These are phyloP conservation scores for Microtus oregoni DNA, from an alignment of 2,113 vertebrate species.

Conservation along the genomic window DNA sequence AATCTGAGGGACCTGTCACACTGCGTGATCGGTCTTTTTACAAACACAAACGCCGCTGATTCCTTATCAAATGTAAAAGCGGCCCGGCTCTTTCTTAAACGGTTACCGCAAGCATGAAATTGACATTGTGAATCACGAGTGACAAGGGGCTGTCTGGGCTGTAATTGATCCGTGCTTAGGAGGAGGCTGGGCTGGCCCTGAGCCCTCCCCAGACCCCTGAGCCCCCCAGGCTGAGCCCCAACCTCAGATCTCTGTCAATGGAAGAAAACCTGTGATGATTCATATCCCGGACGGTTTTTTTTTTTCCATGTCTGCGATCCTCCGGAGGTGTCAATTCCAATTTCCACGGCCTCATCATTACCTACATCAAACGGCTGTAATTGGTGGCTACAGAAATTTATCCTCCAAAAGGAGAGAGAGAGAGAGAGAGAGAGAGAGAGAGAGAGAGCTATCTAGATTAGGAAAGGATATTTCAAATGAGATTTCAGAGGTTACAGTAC, in stretches of 20 bases:
- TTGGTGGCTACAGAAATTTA: slow-evolving; percentile 55
- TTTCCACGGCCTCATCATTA: slow-evolving; percentile 49
- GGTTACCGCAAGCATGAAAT: slow-evolving; percentile 97
- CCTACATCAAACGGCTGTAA: slow-evolving; percentile 64
- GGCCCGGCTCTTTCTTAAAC: slow-evolving; percentile 93
- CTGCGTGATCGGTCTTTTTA: slow-evolving; percentile 93
- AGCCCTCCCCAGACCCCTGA: background rate
- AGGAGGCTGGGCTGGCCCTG: slow-evolving; percentile 63
- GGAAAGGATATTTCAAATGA: slow-evolving; percentile 13
- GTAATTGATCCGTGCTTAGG: slow-evolving; percentile 98
- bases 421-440: background rate
- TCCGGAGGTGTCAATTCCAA: slow-evolving; percentile 54
- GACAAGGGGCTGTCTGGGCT: slow-evolving; percentile 94
- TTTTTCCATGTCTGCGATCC: background rate
- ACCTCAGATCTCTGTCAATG: slow-evolving; percentile 67
- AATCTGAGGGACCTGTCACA: slow-evolving; percentile 97
- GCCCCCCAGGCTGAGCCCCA: background rate
- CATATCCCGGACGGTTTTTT: background rate
- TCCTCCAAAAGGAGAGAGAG: background rate
- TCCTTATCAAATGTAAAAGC: slow-evolving; percentile 99
- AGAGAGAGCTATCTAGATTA: no score
- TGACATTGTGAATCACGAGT: slow-evolving; percentile 98
- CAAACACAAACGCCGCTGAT: slow-evolving; percentile 95
- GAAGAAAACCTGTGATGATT: slow-evolving; percentile 46
- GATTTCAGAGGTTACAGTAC: slow-evolving; percentile 57